phyloP scores from a whole-genome alignment of 2,888 invertebrate genomes.

The Drosophila siamana region DNA sequence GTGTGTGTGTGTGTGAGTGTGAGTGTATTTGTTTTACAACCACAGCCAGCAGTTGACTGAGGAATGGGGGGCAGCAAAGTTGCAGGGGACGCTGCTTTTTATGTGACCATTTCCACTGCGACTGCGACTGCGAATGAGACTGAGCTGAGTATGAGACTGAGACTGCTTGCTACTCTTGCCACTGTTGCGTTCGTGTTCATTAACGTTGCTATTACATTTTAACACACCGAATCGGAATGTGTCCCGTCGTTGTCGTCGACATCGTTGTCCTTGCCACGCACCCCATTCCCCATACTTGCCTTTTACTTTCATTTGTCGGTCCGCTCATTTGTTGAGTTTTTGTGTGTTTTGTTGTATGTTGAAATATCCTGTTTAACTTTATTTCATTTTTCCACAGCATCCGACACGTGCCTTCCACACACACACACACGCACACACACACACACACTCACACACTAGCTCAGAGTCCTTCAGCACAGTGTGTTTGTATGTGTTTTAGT shows the following conservation, averaged over 20 bases:
- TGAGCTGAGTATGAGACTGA: slow-evolving; percentile 40
- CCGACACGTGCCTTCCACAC: slow-evolving; percentile 70
- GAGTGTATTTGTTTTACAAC: slow-evolving; percentile 72
- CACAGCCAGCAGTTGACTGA: slow-evolving; percentile 53
- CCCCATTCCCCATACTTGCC: slow-evolving; percentile 30
- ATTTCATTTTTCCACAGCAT: slow-evolving; percentile 79
- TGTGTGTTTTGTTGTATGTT: slow-evolving; percentile 55
- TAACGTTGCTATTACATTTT: slow-evolving; percentile 80
- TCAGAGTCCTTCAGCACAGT: slow-evolving; percentile 1
- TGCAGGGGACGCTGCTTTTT: slow-evolving; percentile 60
- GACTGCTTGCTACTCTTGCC: slow-evolving; percentile 43
- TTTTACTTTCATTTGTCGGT: slow-evolving; percentile 74
- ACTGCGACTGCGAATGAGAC: slow-evolving; percentile 45
- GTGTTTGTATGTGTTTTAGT: slow-evolving; percentile 63
- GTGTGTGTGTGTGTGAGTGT: slow-evolving; percentile 20
- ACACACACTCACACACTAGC: slow-evolving; percentile 7
- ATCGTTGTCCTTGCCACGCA: slow-evolving; percentile 47
- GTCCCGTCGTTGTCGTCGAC: slow-evolving; percentile 62
- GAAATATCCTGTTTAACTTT: slow-evolving; percentile 80
- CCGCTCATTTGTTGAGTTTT: slow-evolving; percentile 68
- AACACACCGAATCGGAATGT: slow-evolving; percentile 80
- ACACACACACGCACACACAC: slow-evolving; percentile 19
- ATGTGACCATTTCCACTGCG: slow-evolving; percentile 77
- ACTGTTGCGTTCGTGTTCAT: slow-evolving; percentile 76
- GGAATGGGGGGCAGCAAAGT: slow-evolving; percentile 12